Evolutionary conservation across 1,140 invertebrate species (phyloP).

Genomic region (Trichogramma pretiosum): DNA sequence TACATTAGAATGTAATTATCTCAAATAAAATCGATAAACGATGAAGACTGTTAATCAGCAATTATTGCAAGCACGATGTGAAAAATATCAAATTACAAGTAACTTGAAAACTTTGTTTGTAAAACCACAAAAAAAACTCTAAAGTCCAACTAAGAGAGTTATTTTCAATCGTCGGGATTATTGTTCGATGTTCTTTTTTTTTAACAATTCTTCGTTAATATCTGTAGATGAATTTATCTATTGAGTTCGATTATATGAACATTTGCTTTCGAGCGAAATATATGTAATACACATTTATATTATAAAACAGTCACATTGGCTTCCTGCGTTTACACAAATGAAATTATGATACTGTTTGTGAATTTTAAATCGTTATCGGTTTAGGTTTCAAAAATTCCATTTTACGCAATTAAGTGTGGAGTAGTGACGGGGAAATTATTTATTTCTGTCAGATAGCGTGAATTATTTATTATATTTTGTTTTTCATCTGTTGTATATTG

Average conservation of each 20-base stretch:
- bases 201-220: slow-evolving; percentile 12
- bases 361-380: too few species aligned
- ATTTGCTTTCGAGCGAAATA: slow-evolving; percentile 16
- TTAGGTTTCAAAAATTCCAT: too few species aligned
- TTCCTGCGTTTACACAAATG: slow-evolving; percentile 12
- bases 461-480: slow-evolving; percentile 29
- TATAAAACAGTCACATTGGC: slow-evolving; percentile 27
- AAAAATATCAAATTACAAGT: too few species aligned
- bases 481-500: slow-evolving; percentile 37
- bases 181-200: too few species aligned
- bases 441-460: slow-evolving; percentile 18
- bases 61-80: slow-evolving; percentile 4
- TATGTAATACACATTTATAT: too few species aligned
- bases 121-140: too few species aligned
- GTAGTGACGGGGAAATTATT: too few species aligned
- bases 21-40: slow-evolving; percentile 13
- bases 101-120: too few species aligned
- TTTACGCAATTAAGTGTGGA: too few species aligned
- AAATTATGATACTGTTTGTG: too few species aligned
- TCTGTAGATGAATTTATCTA: slow-evolving; percentile 15
- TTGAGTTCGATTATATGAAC: slow-evolving; percentile 13
- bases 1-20: slow-evolving; percentile 9
- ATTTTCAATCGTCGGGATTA: too few species aligned
- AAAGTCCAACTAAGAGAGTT: too few species aligned
- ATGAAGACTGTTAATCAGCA: slow-evolving; percentile 20